Evolutionary conservation across 2,888 invertebrate genomes (phyloP).

Genomic region (Erebia aethiops): DNA sequence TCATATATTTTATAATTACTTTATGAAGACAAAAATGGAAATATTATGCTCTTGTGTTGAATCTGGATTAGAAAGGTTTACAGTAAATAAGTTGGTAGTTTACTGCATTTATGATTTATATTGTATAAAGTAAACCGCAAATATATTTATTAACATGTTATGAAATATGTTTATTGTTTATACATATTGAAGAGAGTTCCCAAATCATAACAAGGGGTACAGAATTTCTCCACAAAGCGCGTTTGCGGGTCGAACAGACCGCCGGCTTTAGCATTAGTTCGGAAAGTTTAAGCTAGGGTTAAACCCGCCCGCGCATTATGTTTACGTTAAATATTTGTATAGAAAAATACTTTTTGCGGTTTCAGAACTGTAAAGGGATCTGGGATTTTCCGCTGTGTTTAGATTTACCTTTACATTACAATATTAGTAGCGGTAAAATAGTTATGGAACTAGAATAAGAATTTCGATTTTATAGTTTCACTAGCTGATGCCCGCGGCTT

Average conservation of each 20-base stretch:
- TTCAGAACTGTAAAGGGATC: conserved; percentile 31
- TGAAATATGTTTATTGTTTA: conserved; percentile 13
- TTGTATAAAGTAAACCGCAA: conserved; percentile 15
- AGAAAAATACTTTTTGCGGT: conserved; percentile 56
- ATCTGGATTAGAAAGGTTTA: too few species aligned
- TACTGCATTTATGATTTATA: too few species aligned
- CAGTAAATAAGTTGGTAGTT: too few species aligned
- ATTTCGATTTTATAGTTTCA: too few species aligned
- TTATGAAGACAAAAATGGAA: too few species aligned
- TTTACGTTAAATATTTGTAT: conserved; percentile 55
- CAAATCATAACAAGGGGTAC: conserved; percentile 60
- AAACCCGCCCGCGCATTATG: conserved; percentile 56
- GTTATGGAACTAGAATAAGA: too few species aligned
- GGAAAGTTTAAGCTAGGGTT: conserved; percentile 61
- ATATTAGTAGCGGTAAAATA: too few species aligned
- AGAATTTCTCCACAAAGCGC: conserved; percentile 58
- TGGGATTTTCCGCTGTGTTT: conserved; percentile 29
- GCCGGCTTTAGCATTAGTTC: conserved; percentile 59
- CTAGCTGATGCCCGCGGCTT: too few species aligned
- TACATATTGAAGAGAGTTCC: conserved; percentile 44
- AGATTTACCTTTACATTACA: conserved; percentile 8
- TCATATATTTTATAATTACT: too few species aligned
- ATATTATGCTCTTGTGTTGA: too few species aligned
- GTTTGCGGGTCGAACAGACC: conserved; percentile 58
- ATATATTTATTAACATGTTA: not conserved